A percentile compares a stretch with the other conserved stretches of the same genome.
Conservation (phyloP, 2,113 vertebrate species). For the Pituophis catenifer region DNA sequence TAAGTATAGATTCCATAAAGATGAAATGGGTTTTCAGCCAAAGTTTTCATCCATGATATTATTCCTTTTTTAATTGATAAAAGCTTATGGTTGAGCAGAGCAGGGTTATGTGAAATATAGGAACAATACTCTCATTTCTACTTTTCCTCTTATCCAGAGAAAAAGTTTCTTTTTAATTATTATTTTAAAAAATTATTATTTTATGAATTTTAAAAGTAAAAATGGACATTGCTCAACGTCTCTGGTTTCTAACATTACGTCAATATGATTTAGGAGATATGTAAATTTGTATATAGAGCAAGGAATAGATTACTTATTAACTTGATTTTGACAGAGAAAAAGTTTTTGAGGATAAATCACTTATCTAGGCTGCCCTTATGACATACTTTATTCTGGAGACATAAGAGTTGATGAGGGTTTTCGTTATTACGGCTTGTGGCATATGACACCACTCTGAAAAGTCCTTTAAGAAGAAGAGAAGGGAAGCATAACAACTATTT, state of each 20-base stretch:
- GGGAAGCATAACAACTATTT: not conserved
- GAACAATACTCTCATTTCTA: not conserved
- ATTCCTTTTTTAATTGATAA: not conserved
- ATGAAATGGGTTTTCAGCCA: not conserved
- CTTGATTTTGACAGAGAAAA: not conserved
- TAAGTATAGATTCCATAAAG: not conserved
- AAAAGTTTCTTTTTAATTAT: not conserved
- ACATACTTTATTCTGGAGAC: not conserved
- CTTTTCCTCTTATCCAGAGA: not conserved
- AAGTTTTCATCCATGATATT: not conserved
- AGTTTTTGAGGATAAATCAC: not conserved
- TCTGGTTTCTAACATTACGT: no score
- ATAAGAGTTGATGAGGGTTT: not conserved
- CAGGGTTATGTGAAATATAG: not conserved
- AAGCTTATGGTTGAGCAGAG: not conserved
- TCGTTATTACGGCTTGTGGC: not conserved
- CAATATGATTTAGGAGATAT: no score
- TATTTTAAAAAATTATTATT: no score
- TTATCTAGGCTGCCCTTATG: not conserved
- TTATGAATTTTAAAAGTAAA: no score
- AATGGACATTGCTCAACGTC: no score
- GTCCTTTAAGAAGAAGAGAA: not conserved
- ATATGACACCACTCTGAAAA: not conserved
- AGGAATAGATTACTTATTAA: no score
- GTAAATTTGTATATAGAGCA: no score